Evolutionary conservation across 2,113 vertebrate species (phyloP), one percentile per base, ranked within the genome.

Genomic region (Amblyornis subalaris): DNA sequence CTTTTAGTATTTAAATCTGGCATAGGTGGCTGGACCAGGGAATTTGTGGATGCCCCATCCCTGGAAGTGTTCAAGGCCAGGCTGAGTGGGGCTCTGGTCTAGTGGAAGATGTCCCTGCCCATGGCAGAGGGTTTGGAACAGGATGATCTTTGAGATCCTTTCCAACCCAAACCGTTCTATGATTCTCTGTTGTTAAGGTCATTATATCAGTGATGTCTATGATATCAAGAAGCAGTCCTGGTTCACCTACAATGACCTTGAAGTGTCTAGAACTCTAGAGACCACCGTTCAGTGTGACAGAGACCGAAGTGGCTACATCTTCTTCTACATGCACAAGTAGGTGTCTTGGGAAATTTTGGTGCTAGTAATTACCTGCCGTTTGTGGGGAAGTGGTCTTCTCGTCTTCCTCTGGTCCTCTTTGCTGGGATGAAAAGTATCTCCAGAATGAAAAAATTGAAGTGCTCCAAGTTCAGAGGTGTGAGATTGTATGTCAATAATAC

Each of bases 281-380:
- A 90, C 98, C 36, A 98, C 98, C 0, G 99, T 99, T 42, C 99
- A 99, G 95, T 98, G 98, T 42, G 99, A 99, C 90, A 97, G 99
- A 24, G 99, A 99, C 96, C 96, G 99, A 74, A 99, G 99, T 0
- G 99, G 99, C 86, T 99, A 99, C 93, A 99, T 99, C 94, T 99
- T 99, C 96, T 99, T 99, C 97, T 99, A 99, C 95, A 99, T 99
- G 99, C 99, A 99, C 98, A 99, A 98, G 99, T 99, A 97, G 97
- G 98, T 85, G 62, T 67, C 81, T 47, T 44, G 51, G 71, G 57
- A 65, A 47, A 12, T 42, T 69, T 7, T 22, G 35, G 11, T 88
- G 28, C 55, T 57, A 10, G 42, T 55, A 33, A 22, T 66, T 47
- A 20, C 48, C 45, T n/a, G 35, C 36, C 65, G 7, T 29, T 60